These are phyloP conservation scores for Arrhamphus sclerolepis DNA, from an alignment of 2,797 vertebrate genomes.

Conservation along the genomic window DNA sequence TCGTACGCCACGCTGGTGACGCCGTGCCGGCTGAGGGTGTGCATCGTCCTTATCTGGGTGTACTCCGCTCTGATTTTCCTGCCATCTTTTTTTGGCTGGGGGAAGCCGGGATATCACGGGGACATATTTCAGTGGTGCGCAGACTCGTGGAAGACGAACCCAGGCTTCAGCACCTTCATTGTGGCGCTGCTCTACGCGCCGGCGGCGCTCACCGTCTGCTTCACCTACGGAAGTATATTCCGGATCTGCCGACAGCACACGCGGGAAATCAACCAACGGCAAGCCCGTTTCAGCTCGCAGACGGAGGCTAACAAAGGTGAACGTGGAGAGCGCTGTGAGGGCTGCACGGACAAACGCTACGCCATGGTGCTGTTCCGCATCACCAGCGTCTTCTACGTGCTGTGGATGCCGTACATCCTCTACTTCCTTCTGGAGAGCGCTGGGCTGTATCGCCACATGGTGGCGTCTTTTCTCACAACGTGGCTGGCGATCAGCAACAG, in stretches of 20 bases:
- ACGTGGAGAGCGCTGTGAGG: slow-evolving; percentile 67
- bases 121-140: slow-evolving; percentile 93
- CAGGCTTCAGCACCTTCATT: slow-evolving; percentile 91
- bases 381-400: slow-evolving; percentile 95
- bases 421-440: slow-evolving; percentile 96
- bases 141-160: slow-evolving; percentile 86
- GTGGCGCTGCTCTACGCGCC: slow-evolving; percentile 90
- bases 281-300: slow-evolving; percentile 89
- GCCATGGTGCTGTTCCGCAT: slow-evolving; percentile 95
- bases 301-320: slow-evolving; percentile 73
- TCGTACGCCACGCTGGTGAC: slow-evolving; percentile 92
- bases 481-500: slow-evolving; percentile 98
- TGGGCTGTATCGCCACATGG: slow-evolving; percentile 84
- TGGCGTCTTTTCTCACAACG: slow-evolving; percentile 92
- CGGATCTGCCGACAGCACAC: slow-evolving; percentile 95
- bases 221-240: slow-evolving; percentile 96
- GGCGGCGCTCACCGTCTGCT: slow-evolving; percentile 90
- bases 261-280: slow-evolving; percentile 90
- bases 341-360: slow-evolving; percentile 90
- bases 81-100: slow-evolving; percentile 92
- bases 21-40: slow-evolving; percentile 88
- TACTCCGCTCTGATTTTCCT: slow-evolving; percentile 92
- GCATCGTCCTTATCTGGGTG: slow-evolving; percentile 90
- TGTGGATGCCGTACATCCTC: slow-evolving; percentile 96
- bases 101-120: slow-evolving; percentile 95